These are phyloP conservation scores for Lampropteryx suffumata DNA, from an alignment of 2,888 invertebrate genomes.

Conservation along the genomic window DNA sequence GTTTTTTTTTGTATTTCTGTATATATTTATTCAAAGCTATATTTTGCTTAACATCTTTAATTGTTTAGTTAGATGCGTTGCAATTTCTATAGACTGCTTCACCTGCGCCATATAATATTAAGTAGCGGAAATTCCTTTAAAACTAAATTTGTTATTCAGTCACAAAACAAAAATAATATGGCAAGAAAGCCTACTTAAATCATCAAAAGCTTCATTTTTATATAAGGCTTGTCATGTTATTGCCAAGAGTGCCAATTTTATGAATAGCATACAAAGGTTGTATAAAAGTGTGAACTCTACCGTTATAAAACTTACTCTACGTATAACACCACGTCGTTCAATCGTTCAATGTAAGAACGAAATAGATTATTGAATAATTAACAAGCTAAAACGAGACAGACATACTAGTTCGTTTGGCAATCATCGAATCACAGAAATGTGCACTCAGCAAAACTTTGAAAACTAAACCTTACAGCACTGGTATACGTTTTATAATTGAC, in stretches of 20 bases:
- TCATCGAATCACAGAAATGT: too few relatives aligned
- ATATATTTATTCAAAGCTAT: not conserved
- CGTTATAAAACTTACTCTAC: conserved; percentile 38
- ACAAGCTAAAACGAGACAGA: too few relatives aligned
- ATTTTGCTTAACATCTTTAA: not conserved
- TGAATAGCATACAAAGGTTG: conserved; percentile 2
- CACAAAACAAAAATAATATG: conserved; percentile 29
- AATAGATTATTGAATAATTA: too few relatives aligned
- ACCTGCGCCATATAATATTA: not conserved
- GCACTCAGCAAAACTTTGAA: too few relatives aligned
- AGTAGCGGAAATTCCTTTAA: not conserved
- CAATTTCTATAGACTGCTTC: not conserved
- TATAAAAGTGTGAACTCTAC: conserved; percentile 53
- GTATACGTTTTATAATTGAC: too few relatives aligned
- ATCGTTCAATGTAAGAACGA: not conserved
- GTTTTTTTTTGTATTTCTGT: not conserved
- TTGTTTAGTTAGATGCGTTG: too few relatives aligned
- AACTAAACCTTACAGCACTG: too few relatives aligned
- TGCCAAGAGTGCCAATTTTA: conserved; percentile 2
- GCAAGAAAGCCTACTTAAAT: conserved; percentile 33
- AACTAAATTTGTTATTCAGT: conserved; percentile 26
- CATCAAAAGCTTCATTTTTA: conserved; percentile 5
- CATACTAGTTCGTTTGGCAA: too few relatives aligned
- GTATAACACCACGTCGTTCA: not conserved
- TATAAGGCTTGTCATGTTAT: conserved; percentile 22